Evolutionary conservation across 2,797 vertebrate genomes (phyloP), one percentile per base, ranked within the genome.

Genomic region (Spinus olivaceus): DNA sequence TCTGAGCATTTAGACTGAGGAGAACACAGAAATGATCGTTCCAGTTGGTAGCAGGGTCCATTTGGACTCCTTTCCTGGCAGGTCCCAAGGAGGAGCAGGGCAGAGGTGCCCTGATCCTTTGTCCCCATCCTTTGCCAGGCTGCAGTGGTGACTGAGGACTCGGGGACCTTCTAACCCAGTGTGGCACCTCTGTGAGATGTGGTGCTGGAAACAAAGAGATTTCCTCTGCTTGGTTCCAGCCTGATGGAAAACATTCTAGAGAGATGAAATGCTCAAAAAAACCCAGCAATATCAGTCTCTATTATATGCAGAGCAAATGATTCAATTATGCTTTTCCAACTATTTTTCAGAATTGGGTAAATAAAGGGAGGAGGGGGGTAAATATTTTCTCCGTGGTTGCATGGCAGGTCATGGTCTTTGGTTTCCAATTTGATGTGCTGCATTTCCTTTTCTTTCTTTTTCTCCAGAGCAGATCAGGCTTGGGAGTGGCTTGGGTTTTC

Each of bases 401-500:
- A 37, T 70, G 90, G 47, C 63, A 84, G 92, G 90, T 85, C 89
- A 20, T 63, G 91, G 73, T 89, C 95, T 86, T 87, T 69, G 79
- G 77, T 76, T 96, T 95, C 65, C 63, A 66, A 37, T 89, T 88
- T 3, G 1, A 32, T 76, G 69, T 65, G 76, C 61, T 88, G 39
- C 60, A 90, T 92, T 72, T 78, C 63, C 67, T 89, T 92, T 85
- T 84, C 71, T 95, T 89, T 93, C 93, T 65, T 94, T 87, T 85
- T 93, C 81, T 82, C 54, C 61, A 7, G 25, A 91, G 88, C 71
- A 92, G 42, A 87, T 89, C 90, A 66, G 61, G 42, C 39, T 91
- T 94, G 90, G 92, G 93, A 89, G 92, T 94, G 91, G 86, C 86
- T 95, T 93, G n/a, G n/a, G 72, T 94, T 95, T 92, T 96, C 61